phyloP scores from a whole-genome alignment of 2,113 vertebrate species.

The Cheilinus undulatus region DNA sequence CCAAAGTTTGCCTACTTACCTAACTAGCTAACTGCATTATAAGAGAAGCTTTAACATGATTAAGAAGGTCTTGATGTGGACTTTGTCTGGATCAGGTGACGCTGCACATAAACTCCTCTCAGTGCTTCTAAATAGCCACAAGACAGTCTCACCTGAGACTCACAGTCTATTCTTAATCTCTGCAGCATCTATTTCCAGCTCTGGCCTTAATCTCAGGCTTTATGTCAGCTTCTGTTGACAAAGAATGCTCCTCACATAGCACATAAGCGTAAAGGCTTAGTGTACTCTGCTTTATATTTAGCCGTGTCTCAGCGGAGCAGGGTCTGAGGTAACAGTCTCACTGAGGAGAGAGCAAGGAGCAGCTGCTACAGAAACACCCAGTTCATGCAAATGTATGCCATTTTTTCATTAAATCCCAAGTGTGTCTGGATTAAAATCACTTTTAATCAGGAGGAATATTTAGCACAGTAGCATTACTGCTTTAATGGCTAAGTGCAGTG shows the following conservation, averaged over 20 bases:
- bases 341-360: not conserved
- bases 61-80: not conserved
- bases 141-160: constrained; percentile 11
- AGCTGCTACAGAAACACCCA: not conserved
- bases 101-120: constrained; percentile 1
- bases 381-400: constrained; percentile 33
- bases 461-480: constrained; percentile 7
- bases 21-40: not conserved
- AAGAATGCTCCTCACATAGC: constrained; percentile 41
- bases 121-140: not conserved
- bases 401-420: constrained; percentile 36
- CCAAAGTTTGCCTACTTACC: not conserved
- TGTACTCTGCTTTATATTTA: constrained; percentile 9
- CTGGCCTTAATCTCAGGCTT: constrained; percentile 52
- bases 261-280: constrained; percentile 40
- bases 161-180: constrained; percentile 23
- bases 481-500: not conserved
- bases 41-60: not conserved
- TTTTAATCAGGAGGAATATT: constrained; percentile 44
- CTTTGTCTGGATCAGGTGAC: not conserved
- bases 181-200: constrained; percentile 41
- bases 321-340: constrained; percentile 21
- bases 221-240: constrained; percentile 17
- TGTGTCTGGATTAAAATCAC: constrained; percentile 5
- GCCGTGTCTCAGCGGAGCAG: constrained; percentile 13